Percentiles rank a stretch among this genome's conserved stretches.
These are phyloP conservation scores for Craterocephalus amniculus DNA, from an alignment of 2,797 vertebrate species.

Conservation along the genomic window DNA sequence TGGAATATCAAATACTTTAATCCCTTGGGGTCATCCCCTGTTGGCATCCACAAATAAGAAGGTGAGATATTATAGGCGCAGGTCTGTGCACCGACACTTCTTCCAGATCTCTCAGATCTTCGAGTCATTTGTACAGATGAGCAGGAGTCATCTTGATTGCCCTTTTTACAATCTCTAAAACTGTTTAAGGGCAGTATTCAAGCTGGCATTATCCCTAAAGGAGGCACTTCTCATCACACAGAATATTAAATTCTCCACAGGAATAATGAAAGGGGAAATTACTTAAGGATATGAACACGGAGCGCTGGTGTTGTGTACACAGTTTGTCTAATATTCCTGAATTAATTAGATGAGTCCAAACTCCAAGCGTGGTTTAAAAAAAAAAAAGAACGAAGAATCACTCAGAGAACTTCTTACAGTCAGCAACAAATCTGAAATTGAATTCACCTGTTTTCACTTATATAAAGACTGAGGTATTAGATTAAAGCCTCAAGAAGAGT, in stretches of 20 bases:
- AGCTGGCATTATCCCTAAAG: slow-evolving; percentile 64
- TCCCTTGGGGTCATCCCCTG: slow-evolving; percentile 69
- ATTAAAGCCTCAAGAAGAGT: slow-evolving; percentile 36
- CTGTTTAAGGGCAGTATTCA: slow-evolving; percentile 62
- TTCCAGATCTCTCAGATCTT: slow-evolving; percentile 40
- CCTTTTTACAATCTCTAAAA: slow-evolving; percentile 72
- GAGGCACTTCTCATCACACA: slow-evolving; percentile 70
- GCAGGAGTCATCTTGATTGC: slow-evolving; percentile 62
- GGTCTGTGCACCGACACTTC: slow-evolving; percentile 30
- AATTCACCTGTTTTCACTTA: slow-evolving; percentile 58
- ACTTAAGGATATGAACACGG: slow-evolving; percentile 63
- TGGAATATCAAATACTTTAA: slow-evolving; percentile 72
- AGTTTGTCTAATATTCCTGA: slow-evolving; percentile 56
- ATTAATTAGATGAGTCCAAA: slow-evolving; percentile 60
- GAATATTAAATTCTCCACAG: slow-evolving; percentile 76
- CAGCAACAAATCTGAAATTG: slow-evolving; percentile 31
- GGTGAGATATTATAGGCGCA: slow-evolving; percentile 32
- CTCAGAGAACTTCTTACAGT: slow-evolving; percentile 27
- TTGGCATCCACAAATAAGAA: slow-evolving; percentile 60
- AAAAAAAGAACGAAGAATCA: too few relatives aligned
- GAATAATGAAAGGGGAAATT: slow-evolving; percentile 75
- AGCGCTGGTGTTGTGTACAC: slow-evolving; percentile 57
- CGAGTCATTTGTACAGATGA: slow-evolving; percentile 46
- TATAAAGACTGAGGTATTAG: slow-evolving; percentile 29
- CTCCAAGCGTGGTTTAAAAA: slow-evolving; percentile 17